Percentiles rank a stretch among this genome's conserved stretches.
Evolutionary conservation across 2,888 invertebrate genomes (phyloP).

Genomic region (Dexiosoma caninum): DNA sequence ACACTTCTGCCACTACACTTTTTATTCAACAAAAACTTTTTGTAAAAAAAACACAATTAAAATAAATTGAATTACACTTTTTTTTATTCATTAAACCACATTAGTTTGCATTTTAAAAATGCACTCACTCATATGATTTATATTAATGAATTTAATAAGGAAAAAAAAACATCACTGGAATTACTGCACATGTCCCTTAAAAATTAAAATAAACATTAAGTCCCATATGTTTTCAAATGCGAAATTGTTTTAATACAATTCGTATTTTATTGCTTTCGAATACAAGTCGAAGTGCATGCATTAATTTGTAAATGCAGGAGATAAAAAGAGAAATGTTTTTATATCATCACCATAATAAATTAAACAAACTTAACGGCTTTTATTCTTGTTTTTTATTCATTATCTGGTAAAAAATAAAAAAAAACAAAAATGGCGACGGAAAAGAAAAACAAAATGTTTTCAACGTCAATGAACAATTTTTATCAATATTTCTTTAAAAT

Average conservation of each 20-base stretch:
- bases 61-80: not conserved
- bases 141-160: slow-evolving; percentile 5
- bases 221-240: slow-evolving; percentile 32
- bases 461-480: slow-evolving; percentile 28
- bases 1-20: no score
- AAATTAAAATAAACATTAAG: not conserved
- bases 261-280: slow-evolving; percentile 42
- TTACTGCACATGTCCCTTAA: slow-evolving; percentile 13
- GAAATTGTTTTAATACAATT: slow-evolving; percentile 33
- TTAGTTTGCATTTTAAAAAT: not conserved
- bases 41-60: not conserved
- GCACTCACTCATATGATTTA: slow-evolving; percentile 24
- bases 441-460: slow-evolving; percentile 4
- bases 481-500: slow-evolving; percentile 37
- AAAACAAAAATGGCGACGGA: no score
- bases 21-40: no score
- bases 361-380: slow-evolving; percentile 49
- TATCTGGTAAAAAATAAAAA: slow-evolving; percentile 22
- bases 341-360: slow-evolving; percentile 50
- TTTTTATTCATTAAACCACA: slow-evolving; percentile 4
- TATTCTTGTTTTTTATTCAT: slow-evolving; percentile 42
- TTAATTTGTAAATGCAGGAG: slow-evolving; percentile 32
- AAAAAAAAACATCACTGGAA: not conserved
- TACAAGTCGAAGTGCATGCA: not conserved
- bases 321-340: slow-evolving; percentile 39